These are phyloP conservation scores for Branchipolynoe longqiensis DNA, from an alignment of 2,888 invertebrate genomes.

Conservation along the genomic window DNA sequence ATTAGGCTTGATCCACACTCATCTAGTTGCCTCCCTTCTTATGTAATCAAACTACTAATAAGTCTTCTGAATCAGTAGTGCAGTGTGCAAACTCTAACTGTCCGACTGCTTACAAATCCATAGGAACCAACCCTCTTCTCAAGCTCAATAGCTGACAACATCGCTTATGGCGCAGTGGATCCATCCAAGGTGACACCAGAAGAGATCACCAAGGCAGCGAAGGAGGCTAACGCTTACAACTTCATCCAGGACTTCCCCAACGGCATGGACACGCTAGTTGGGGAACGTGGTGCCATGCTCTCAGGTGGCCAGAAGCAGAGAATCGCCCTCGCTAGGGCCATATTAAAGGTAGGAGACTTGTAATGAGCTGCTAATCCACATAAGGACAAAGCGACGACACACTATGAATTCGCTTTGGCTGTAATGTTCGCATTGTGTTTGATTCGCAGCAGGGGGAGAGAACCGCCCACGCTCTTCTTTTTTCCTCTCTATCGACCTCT, in stretches of 20 bases:
- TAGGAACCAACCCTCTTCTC: slow-evolving; percentile 97
- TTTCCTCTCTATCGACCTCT: too few species aligned
- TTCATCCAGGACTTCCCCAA: slow-evolving; percentile 87
- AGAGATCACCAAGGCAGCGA: slow-evolving; percentile 86
- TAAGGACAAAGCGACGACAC: neutral
- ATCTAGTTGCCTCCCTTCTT: too few species aligned
- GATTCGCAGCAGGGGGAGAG: neutral
- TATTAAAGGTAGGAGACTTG: slow-evolving; percentile 87
- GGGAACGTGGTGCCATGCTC: slow-evolving; percentile 93
- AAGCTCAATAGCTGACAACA: slow-evolving; percentile 89
- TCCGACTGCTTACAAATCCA: too few species aligned
- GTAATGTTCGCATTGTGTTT: too few species aligned
- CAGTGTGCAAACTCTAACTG: neutral
- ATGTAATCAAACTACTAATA: too few species aligned
- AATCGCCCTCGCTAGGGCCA: slow-evolving; percentile 94
- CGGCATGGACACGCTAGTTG: slow-evolving; percentile 92
- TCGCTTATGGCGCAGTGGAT: slow-evolving; percentile 89
- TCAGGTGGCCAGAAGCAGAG: slow-evolving; percentile 96
- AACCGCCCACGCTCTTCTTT: neutral
- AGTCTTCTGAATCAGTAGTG: too few species aligned
- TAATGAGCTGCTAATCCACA: neutral
- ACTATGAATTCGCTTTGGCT: neutral
- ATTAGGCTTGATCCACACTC: too few species aligned
- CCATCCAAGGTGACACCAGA: slow-evolving; percentile 83
- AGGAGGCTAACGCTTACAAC: slow-evolving; percentile 92